Conservation (phyloP, 2,113 vertebrate genomes). For the Columbina picui region DNA sequence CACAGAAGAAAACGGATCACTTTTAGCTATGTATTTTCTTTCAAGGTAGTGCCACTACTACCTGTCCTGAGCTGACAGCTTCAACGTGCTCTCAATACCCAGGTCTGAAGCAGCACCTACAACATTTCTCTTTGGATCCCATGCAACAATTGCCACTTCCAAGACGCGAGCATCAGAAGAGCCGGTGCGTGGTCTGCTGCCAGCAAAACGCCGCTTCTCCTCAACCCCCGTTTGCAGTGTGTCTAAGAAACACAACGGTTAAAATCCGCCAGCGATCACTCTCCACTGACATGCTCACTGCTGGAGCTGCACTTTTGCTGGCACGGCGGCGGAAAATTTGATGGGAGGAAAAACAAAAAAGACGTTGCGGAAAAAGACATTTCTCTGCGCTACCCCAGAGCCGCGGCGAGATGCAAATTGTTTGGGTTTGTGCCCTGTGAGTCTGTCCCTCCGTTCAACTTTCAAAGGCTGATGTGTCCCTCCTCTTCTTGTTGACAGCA, state of each 20-base stretch:
- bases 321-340: fast-evolving
- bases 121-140: not conserved
- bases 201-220: not conserved
- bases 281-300: not conserved
- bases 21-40: not conserved
- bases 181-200: not conserved
- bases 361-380: not conserved
- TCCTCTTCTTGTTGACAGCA: slow-evolving; percentile 23
- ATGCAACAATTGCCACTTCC: not conserved
- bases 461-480: slow-evolving; percentile 25
- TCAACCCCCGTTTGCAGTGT: not conserved
- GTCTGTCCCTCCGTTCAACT: not conserved
- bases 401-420: not conserved
- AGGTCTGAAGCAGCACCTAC: not conserved
- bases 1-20: not conserved
- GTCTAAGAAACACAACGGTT: slow-evolving; percentile 18
- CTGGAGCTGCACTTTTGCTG: not conserved
- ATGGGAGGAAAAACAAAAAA: not conserved
- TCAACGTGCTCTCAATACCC: not conserved
- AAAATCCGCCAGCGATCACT: slow-evolving; percentile 13
- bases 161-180: not conserved
- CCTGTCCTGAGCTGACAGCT: not conserved
- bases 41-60: not conserved
- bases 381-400: not conserved
- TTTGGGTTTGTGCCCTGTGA: not conserved